phyloP scores from a whole-genome alignment of 2,797 vertebrate genomes.

The Mormyrus proboscirostris region DNA sequence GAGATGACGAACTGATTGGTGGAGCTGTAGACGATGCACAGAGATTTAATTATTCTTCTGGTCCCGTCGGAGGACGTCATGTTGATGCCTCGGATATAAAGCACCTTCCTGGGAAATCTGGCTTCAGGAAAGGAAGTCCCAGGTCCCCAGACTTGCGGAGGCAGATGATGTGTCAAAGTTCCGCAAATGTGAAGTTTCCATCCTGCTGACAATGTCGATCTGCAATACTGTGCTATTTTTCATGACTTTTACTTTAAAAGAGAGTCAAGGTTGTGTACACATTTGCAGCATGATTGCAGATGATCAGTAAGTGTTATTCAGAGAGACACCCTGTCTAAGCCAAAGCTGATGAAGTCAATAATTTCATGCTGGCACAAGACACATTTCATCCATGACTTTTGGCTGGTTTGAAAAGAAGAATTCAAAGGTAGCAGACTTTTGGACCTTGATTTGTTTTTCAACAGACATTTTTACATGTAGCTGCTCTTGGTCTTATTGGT shows the following conservation, averaged over 20 bases:
- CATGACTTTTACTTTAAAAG: background rate
- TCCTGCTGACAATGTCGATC: background rate
- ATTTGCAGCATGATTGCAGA: background rate
- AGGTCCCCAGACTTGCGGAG: background rate
- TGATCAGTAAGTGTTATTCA: background rate
- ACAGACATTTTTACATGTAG: conserved; percentile 36
- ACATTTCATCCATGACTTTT: conserved; percentile 23
- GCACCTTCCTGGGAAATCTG: background rate
- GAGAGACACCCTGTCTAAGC: conserved; percentile 28
- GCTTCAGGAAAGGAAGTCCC: conserved; percentile 11
- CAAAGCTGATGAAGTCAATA: conserved; percentile 20
- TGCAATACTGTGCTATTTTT: background rate
- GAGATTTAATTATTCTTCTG: conserved; percentile 21
- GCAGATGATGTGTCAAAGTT: background rate
- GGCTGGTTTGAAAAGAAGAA: conserved; percentile 20
- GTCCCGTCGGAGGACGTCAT: background rate
- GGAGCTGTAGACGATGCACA: conserved; percentile 10
- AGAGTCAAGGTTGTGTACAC: conserved; percentile 5
- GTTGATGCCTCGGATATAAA: conserved; percentile 27
- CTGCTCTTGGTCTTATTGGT: conserved; percentile 29
- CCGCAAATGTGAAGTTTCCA: background rate
- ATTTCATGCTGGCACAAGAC: conserved; percentile 5
- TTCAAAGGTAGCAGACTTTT: conserved; percentile 43
- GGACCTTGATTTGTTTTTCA: conserved; percentile 34
- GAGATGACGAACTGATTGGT: conserved; percentile 52